Conservation (phyloP, 1,140 invertebrate species). For the Triops longicaudatus region DNA sequence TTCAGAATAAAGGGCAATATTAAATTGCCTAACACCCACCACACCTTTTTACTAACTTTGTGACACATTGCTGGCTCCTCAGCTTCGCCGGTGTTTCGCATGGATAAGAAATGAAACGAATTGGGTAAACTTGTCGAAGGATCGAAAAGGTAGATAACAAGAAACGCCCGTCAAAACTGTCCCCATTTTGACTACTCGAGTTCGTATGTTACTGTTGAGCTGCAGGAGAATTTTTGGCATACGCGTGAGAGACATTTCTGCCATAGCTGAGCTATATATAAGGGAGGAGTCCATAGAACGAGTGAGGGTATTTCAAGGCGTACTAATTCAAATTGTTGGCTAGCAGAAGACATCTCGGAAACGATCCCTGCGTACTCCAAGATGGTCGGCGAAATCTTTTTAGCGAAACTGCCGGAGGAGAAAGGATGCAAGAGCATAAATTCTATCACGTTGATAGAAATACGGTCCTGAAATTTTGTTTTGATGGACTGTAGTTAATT, state of each 20-base stretch:
- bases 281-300: not conserved
- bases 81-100: no score
- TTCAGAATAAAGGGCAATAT: no score
- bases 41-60: no score
- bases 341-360: not conserved
- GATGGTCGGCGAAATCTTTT: not conserved
- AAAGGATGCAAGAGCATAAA: not conserved
- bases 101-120: no score
- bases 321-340: not conserved
- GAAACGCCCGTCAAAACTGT: not conserved
- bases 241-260: not conserved
- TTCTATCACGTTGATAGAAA: not conserved
- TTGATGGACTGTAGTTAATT: not conserved
- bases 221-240: not conserved
- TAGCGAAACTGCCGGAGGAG: not conserved
- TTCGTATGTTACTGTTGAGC: no score
- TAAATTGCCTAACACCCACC: no score
- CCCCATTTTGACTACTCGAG: not conserved
- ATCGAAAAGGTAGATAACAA: not conserved
- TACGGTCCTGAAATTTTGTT: not conserved
- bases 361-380: not conserved
- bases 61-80: no score
- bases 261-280: constrained; percentile 7
- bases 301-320: not conserved
- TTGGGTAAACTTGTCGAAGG: not conserved